Evolutionary conservation across 2,888 invertebrate genomes (phyloP).

Genomic region (Panzeria rudis): DNA sequence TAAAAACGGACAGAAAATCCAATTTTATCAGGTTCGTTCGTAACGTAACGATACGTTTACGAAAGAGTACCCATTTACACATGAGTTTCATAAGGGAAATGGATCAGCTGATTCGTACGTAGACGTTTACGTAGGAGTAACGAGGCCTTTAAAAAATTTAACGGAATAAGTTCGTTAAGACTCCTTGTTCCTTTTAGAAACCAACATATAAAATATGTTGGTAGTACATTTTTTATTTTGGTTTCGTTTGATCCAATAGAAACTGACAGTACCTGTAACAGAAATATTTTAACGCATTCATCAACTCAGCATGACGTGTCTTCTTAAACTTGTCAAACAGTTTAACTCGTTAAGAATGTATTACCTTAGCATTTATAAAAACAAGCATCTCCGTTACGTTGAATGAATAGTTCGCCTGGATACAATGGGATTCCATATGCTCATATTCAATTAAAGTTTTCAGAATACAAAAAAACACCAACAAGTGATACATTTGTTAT

Average conservation of each 20-base stretch:
- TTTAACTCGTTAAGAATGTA: constrained; percentile 56
- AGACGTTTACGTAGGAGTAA: too few relatives aligned
- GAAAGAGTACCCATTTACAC: too few relatives aligned
- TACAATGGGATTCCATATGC: constrained; percentile 52
- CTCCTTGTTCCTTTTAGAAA: not conserved
- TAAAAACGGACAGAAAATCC: too few relatives aligned
- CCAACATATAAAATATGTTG: not conserved
- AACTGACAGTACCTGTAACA: constrained; percentile 33
- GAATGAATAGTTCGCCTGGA: not conserved
- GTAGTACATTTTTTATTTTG: not conserved
- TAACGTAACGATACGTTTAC: too few relatives aligned
- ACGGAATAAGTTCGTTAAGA: not conserved
- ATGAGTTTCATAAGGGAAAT: too few relatives aligned
- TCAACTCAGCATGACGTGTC: constrained; percentile 71
- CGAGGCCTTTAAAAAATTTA: too few relatives aligned
- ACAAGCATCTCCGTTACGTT: constrained; percentile 19
- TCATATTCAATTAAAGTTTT: constrained; percentile 65
- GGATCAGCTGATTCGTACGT: too few relatives aligned
- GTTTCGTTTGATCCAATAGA: constrained; percentile 28
- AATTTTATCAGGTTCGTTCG: too few relatives aligned
- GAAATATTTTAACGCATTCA: constrained; percentile 65
- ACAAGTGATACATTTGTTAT: constrained; percentile 51
- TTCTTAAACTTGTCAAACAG: constrained; percentile 60
- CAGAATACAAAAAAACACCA: constrained; percentile 33
- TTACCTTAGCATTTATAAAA: constrained; percentile 8